phyloP scores from a whole-genome alignment of 1,140 invertebrate genomes.

The Argopecten irradians region DNA sequence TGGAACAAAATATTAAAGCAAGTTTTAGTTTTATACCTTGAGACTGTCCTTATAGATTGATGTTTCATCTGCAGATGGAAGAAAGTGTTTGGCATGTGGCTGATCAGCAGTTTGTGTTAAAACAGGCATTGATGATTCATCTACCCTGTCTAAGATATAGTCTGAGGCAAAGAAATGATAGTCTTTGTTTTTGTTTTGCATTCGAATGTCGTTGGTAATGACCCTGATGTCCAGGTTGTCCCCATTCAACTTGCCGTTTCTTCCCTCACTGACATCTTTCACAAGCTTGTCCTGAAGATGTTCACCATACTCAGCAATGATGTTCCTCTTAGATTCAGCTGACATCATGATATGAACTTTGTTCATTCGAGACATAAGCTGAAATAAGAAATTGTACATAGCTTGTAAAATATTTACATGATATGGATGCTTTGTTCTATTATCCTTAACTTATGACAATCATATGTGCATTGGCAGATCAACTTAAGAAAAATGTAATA shows the following conservation, averaged over 20 bases:
- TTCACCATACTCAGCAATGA: background rate
- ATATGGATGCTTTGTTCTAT: no score
- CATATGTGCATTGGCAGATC: no score
- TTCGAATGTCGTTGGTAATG: slow-evolving; percentile 37
- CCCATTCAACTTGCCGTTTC: slow-evolving; percentile 43
- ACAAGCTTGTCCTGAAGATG: background rate
- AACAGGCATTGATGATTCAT: no score
- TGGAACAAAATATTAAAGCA: no score
- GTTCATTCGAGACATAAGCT: slow-evolving; percentile 29
- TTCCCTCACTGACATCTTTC: background rate
- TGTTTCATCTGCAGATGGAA: no score
- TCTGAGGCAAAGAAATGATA: slow-evolving; percentile 44
- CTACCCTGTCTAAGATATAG: background rate
- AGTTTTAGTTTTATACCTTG: no score
- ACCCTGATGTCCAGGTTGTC: slow-evolving; percentile 42
- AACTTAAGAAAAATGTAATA: no score
- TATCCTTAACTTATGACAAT: no score
- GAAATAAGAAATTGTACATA: background rate
- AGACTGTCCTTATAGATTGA: no score
- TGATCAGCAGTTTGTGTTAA: no score
- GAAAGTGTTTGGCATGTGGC: no score
- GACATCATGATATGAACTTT: slow-evolving; percentile 27
- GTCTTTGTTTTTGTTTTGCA: slow-evolving; percentile 34
- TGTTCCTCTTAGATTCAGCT: slow-evolving; percentile 28
- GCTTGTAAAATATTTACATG: no score